Conservation (phyloP, 2,797 vertebrate species). For the Pitangus sulphuratus region DNA sequence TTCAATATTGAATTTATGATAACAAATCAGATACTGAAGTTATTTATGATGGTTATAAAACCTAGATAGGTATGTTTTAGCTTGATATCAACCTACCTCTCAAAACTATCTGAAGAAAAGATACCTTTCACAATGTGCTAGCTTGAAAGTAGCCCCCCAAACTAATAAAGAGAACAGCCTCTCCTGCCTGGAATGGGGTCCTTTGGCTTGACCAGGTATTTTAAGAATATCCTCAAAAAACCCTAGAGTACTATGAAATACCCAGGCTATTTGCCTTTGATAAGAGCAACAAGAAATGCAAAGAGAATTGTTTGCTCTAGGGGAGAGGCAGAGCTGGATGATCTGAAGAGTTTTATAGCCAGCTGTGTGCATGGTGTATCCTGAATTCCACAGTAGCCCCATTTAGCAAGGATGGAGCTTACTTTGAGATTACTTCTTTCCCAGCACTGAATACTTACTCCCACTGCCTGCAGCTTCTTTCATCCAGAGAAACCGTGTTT, state of each 20-base stretch:
- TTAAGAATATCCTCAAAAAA: conserved; percentile 35
- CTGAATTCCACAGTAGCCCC: conserved; percentile 44
- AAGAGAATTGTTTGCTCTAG: conserved; percentile 56
- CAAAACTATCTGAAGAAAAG: neutral
- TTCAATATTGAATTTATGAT: conserved; percentile 15
- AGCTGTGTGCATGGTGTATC: neutral
- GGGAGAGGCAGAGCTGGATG: conserved; percentile 44
- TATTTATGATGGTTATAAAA: neutral
- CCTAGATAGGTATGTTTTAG: neutral
- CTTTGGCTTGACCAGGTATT: neutral
- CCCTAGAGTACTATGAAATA: neutral
- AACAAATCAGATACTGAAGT: neutral
- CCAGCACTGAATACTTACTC: neutral
- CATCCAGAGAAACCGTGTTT: neutral
- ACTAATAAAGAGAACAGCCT: neutral
- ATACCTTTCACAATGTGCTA: neutral
- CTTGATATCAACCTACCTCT: neutral
- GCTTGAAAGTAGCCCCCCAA: neutral
- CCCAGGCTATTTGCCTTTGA: conserved; percentile 60
- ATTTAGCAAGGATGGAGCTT: neutral
- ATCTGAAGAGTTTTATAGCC: conserved; percentile 51
- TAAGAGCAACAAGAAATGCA: conserved; percentile 62
- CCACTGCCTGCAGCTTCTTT: neutral
- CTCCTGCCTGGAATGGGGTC: neutral
- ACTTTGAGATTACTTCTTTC: conserved; percentile 27